Evolutionary conservation across 2,797 vertebrate species (phyloP), one percentile per base, ranked within the genome.

Genomic region (Iguana delicatissima): DNA sequence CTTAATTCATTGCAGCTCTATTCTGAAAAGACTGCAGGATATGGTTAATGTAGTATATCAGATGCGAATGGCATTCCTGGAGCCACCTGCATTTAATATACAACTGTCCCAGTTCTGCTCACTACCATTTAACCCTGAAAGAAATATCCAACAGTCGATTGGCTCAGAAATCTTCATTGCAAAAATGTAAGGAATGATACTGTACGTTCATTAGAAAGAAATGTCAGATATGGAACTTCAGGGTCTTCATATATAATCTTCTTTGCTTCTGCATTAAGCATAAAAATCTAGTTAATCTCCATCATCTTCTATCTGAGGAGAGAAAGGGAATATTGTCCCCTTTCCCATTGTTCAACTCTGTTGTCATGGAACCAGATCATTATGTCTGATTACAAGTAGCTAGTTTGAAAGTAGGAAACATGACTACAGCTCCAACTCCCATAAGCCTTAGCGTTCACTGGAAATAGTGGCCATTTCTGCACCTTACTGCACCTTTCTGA

Each of bases 11-110:
- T 97, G 97, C 97, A 97, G 97, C 95, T 97, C 97, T 95, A 35
- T 97, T 96, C 97, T 96, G 96, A 97, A 96, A 96, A 97, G 96
- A 94, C 95, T 93, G 89, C 92, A 97, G 96, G 95, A 96, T 97
- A 97, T 97, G 97, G 97, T 97, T 97, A 97, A 97, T 97, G 96
- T 97, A 96, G 93, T 94, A 96, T 95, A 97, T 96, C 96, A 97
- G 96, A 96, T 96, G 96, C 95, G 91, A 96, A 96, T 92, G 91
- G 87, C 95, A 94, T 97, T 97, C 96, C 93, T 38, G 89, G 91
- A 96, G 90, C 95, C 97, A 97, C 97, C 97, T 98, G 97, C 93
- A 96, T 97, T 97, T 96, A 97, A 97, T 97, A 97, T 96, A 95
- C 96, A 97, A 95, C 96, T 97, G 97, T 96, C 97, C 97, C 96